A percentile compares a stretch with the other conserved stretches of the same genome.
Evolutionary conservation across 2,888 invertebrate species (phyloP).

Genomic region (Latheticus oryzae): DNA sequence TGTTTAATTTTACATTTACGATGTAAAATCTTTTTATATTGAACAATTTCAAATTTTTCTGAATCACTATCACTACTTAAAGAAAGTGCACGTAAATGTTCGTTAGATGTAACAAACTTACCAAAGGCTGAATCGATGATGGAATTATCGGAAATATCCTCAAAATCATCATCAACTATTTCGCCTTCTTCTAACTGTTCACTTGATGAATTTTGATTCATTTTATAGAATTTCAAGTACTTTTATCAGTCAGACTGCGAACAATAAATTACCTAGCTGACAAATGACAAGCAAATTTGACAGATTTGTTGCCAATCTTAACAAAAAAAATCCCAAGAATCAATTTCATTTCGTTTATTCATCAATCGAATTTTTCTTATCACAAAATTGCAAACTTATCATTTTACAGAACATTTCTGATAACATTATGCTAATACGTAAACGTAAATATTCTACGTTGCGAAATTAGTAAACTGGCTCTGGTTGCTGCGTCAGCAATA

Average conservation of each 20-base stretch:
- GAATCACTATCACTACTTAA: slow-evolving; percentile 63
- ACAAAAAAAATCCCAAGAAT: too few species aligned
- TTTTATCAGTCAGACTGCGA: not conserved
- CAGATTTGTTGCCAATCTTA: slow-evolving; percentile 1
- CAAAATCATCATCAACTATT: slow-evolving; percentile 62
- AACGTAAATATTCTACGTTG: not conserved
- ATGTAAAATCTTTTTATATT: slow-evolving; percentile 31
- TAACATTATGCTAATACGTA: not conserved
- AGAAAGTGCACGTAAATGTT: slow-evolving; percentile 64
- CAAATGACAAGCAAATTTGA: not conserved
- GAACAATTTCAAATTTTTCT: slow-evolving; percentile 34
- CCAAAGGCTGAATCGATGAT: slow-evolving; percentile 57
- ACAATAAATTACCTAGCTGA: not conserved
- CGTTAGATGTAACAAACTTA: slow-evolving; percentile 63
- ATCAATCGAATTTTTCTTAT: too few species aligned
- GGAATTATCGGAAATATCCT: slow-evolving; percentile 64
- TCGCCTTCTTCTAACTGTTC: slow-evolving; percentile 62
- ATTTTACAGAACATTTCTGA: not conserved
- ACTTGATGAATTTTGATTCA: slow-evolving; percentile 24
- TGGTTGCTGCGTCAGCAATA: slow-evolving; percentile 51
- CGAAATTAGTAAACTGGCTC: slow-evolving; percentile 48
- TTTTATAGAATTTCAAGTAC: slow-evolving; percentile 14
- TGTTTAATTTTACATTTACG: slow-evolving; percentile 29
- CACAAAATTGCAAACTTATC: not conserved
- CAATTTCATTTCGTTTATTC: too few species aligned